Conservation (phyloP, 1,140 invertebrate species). For the Myzus persicae region DNA sequence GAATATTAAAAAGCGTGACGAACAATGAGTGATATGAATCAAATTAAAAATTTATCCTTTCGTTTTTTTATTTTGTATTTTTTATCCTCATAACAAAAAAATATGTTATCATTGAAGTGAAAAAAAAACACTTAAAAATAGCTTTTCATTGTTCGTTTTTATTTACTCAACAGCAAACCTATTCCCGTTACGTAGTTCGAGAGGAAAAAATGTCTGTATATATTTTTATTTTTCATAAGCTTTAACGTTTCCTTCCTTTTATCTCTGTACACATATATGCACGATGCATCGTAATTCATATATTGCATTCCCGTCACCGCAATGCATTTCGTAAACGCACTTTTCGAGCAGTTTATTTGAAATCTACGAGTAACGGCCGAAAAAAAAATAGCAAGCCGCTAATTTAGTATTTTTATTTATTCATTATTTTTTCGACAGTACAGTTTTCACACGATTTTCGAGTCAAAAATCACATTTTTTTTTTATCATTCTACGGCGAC, state of each 20-base stretch:
- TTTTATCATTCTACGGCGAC: not conserved
- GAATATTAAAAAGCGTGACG: conserved; percentile 51
- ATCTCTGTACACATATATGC: not conserved
- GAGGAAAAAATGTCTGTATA: not conserved
- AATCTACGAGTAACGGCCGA: not conserved
- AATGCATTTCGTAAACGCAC: not conserved
- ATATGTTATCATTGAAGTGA: not conserved
- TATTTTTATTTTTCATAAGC: not conserved
- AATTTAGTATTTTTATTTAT: conserved; percentile 23
- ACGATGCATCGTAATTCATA: not conserved
- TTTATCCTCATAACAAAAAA: not conserved
- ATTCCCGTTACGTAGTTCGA: not conserved
- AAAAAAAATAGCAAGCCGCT: not conserved
- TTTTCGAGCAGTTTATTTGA: not conserved
- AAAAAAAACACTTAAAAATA: not conserved
- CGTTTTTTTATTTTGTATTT: not conserved
- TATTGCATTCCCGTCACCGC: not conserved
- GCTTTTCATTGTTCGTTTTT: not conserved
- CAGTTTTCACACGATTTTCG: conserved; percentile 45
- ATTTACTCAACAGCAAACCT: not conserved
- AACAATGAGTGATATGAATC: conserved; percentile 6
- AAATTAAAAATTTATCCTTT: not conserved
- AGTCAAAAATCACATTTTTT: not conserved
- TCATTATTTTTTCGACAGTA: not conserved
- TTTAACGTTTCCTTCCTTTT: not conserved